phyloP scores from a whole-genome alignment of 2,113 vertebrate genomes.

The Clarias macrocephalus region DNA sequence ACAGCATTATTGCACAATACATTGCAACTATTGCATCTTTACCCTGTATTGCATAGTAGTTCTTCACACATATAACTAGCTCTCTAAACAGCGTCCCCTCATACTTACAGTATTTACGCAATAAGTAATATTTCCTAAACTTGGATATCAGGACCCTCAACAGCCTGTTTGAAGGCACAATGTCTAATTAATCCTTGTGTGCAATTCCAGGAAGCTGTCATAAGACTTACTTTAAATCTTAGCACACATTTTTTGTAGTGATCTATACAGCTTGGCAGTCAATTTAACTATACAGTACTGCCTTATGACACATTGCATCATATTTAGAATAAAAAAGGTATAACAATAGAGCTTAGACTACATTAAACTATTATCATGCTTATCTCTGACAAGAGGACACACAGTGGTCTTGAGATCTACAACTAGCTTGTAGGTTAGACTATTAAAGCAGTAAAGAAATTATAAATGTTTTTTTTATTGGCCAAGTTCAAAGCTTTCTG shows the following conservation, averaged over 20 bases:
- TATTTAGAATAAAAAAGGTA: not conserved
- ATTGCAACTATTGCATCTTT: conserved; percentile 9
- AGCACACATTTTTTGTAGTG: not conserved
- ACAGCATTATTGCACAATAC: not conserved
- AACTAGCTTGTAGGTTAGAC: not conserved
- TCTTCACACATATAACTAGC: not conserved
- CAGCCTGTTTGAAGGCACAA: not conserved
- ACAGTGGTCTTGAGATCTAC: not conserved
- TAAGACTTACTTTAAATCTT: not conserved
- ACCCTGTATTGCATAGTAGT: conserved; percentile 5
- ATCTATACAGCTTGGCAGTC: not conserved
- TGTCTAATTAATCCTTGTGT: not conserved
- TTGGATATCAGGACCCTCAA: not conserved
- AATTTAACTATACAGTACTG: not conserved
- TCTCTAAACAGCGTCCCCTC: not conserved
- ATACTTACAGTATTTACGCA: not conserved
- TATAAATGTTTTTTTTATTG: too few relatives aligned
- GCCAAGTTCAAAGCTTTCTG: too few relatives aligned
- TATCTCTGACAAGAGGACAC: not conserved
- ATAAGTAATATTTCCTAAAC: conserved; percentile 6
- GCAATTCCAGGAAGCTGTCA: not conserved
- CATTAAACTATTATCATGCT: too few relatives aligned
- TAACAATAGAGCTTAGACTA: too few relatives aligned
- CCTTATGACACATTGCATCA: not conserved
- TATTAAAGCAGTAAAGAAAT: too few relatives aligned